These are phyloP conservation scores for Neogobius melanostomus DNA, from an alignment of 2,113 vertebrate species.

Conservation along the genomic window DNA sequence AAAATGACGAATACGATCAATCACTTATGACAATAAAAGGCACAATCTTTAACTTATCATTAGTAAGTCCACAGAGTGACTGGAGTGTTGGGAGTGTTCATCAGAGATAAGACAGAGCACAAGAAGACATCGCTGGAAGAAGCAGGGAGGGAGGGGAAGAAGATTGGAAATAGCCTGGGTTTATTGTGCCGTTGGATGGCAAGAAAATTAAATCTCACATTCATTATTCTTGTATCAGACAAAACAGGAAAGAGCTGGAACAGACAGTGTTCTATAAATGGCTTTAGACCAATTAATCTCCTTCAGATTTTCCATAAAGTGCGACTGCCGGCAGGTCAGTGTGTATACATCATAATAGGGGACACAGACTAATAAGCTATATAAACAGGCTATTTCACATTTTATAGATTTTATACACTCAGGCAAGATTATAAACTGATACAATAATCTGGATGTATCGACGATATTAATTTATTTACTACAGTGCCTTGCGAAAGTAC, in stretches of 20 bases:
- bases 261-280: background rate
- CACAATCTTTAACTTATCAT: too few relatives aligned
- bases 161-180: background rate
- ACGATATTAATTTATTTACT: too few relatives aligned
- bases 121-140: conserved; percentile 12
- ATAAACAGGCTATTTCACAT: too few relatives aligned
- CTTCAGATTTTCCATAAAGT: background rate
- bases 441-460: too few relatives aligned
- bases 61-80: background rate
- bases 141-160: conserved; percentile 3
- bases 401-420: too few relatives aligned
- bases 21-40: too few relatives aligned
- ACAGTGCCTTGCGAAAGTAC: too few relatives aligned
- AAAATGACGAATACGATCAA: too few relatives aligned
- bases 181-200: background rate
- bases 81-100: conserved; percentile 28
- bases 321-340: background rate
- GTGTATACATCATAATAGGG: background rate
- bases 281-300: background rate
- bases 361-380: too few relatives aligned
- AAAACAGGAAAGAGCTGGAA: background rate
- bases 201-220: conserved; percentile 1
- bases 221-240: conserved; percentile 1
- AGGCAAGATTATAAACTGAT: too few relatives aligned
- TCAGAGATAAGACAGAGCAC: conserved; percentile 41